Conservation (phyloP, 2,797 vertebrate genomes). For the Sternarchorhynchus goeldii region DNA sequence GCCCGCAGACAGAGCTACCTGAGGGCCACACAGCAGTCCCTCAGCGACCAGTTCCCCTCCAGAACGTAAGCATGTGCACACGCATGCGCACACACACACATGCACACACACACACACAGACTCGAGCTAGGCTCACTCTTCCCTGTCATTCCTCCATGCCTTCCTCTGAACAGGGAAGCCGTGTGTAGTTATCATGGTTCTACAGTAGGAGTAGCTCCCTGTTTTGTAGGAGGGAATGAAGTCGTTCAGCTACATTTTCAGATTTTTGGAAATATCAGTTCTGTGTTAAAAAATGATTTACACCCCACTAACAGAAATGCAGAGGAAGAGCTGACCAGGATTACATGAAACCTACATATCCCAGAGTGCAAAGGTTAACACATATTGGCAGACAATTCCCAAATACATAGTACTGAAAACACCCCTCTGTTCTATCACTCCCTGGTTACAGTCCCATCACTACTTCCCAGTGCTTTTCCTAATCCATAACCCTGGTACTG, state of each 20-base stretch:
- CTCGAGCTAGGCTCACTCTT: constrained; percentile 61
- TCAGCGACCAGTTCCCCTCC: constrained; percentile 93
- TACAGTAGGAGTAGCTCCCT: neutral
- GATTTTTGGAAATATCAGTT: constrained; percentile 8
- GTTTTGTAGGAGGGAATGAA: constrained; percentile 13
- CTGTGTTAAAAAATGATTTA: constrained; percentile 26
- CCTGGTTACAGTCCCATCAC: neutral
- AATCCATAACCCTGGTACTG: neutral
- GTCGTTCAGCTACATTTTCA: constrained; percentile 8
- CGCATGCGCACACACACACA: constrained; percentile 1
- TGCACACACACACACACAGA: neutral
- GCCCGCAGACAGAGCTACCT: constrained; percentile 99
- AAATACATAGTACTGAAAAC: neutral
- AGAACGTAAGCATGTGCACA: constrained; percentile 83
- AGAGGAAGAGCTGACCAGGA: neutral
- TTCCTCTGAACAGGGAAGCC: constrained; percentile 10
- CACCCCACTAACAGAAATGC: neutral
- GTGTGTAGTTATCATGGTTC: neutral
- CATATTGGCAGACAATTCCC: too few species aligned
- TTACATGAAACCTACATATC: neutral
- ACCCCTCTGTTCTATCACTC: neutral
- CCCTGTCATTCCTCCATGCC: constrained; percentile 32
- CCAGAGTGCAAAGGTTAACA: neutral
- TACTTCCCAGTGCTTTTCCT: neutral
- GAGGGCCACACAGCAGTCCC: constrained; percentile 96